phyloP scores from a whole-genome alignment of 2,113 vertebrate species.

The Uria aalge region DNA sequence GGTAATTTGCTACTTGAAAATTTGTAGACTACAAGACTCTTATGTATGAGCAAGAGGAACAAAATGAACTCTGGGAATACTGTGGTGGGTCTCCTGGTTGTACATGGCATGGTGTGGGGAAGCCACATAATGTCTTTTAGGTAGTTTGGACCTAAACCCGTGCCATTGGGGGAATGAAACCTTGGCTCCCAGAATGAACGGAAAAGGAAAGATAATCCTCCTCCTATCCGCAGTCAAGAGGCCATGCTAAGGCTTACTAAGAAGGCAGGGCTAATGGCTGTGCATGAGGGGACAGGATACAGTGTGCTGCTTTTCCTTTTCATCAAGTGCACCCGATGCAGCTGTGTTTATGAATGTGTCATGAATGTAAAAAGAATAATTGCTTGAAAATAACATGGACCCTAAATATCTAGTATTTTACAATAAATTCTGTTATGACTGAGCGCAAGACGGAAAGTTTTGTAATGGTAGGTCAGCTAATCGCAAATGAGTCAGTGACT shows the following conservation, averaged over 20 bases:
- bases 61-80: background rate
- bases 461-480: slow-evolving; percentile 88
- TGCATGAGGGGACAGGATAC: slow-evolving; percentile 1
- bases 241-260: background rate
- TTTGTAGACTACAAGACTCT: background rate
- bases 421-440: slow-evolving; percentile 91
- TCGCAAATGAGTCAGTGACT: slow-evolving; percentile 88
- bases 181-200: background rate
- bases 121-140: background rate
- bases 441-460: slow-evolving; percentile 86
- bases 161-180: background rate
- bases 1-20: background rate
- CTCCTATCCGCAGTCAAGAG: background rate
- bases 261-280: background rate
- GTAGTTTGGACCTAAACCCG: background rate
- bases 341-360: slow-evolving; percentile 78
- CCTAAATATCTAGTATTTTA: slow-evolving; percentile 88
- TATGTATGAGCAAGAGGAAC: background rate
- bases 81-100: background rate
- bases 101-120: background rate
- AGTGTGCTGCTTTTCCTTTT: slow-evolving; percentile 62
- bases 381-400: slow-evolving; percentile 75
- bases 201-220: background rate
- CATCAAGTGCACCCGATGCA: slow-evolving; percentile 15
- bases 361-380: slow-evolving; percentile 75